These are phyloP conservation scores for Aphidius gifuensis DNA, from an alignment of 1,140 invertebrate genomes.

Conservation along the genomic window DNA sequence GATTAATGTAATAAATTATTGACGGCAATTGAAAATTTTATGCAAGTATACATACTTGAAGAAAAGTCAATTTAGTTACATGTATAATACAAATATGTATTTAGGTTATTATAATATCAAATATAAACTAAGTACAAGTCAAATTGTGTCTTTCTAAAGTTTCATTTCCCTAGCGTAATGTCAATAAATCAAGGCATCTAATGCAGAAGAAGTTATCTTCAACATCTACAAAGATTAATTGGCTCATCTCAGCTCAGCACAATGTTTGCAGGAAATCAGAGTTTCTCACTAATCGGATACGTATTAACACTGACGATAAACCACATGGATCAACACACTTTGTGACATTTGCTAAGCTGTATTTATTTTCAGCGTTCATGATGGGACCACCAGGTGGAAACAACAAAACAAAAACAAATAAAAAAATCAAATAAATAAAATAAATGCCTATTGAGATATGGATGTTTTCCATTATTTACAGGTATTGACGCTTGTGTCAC, in stretches of 20 bases:
- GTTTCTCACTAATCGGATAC: slow-evolving; percentile 8
- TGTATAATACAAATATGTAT: neutral
- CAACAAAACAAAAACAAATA: too few species aligned
- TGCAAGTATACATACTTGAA: neutral
- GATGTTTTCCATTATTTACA: too few species aligned
- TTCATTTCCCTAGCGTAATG: neutral
- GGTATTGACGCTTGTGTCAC: too few species aligned
- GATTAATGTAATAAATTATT: too few species aligned
- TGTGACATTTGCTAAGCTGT: too few species aligned
- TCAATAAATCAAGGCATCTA: slow-evolving; percentile 16
- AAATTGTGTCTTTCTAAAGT: too few species aligned
- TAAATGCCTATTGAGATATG: too few species aligned
- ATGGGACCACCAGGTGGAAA: too few species aligned
- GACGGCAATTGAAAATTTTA: neutral
- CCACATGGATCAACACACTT: too few species aligned
- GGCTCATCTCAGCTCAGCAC: slow-evolving; percentile 8
- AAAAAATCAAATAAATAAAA: too few species aligned
- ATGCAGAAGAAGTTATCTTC: slow-evolving; percentile 1
- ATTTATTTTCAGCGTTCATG: too few species aligned
- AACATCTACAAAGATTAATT: slow-evolving; percentile 12
- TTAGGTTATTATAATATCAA: neutral
- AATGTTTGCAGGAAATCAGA: slow-evolving; percentile 10
- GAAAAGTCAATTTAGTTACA: neutral
- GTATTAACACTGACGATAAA: slow-evolving; percentile 1
- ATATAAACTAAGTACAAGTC: too few species aligned